phyloP scores from a whole-genome alignment of 2,113 vertebrate genomes.

The Lophura nycthemera region DNA sequence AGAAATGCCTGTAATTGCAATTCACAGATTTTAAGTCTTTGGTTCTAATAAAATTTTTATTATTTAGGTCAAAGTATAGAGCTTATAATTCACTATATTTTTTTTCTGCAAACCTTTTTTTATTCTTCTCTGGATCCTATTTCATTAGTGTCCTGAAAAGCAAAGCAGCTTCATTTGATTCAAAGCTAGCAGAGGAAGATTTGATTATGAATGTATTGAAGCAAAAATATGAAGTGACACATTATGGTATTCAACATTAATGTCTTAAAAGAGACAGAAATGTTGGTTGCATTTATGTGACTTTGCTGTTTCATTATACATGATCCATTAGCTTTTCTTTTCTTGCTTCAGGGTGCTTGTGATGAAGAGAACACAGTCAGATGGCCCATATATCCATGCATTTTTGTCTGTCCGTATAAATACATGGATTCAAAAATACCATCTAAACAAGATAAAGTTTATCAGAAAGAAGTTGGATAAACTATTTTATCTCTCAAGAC shows the following conservation, averaged over 20 bases:
- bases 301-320: slow-evolving; percentile 27
- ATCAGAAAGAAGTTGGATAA: not conserved
- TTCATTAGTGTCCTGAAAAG: not conserved
- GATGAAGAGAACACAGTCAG: not conserved
- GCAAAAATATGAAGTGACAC: not conserved
- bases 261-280: slow-evolving; percentile 22
- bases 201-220: not conserved
- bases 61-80: not conserved
- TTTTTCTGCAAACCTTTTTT: not conserved
- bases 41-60: not conserved
- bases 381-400: not conserved
- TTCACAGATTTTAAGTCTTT: not conserved
- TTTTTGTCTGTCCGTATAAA: not conserved
- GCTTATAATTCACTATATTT: not conserved
- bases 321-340: slow-evolving; percentile 1
- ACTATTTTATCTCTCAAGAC: not conserved
- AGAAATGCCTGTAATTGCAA: not conserved
- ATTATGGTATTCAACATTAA: not conserved
- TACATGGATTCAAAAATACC: not conserved
- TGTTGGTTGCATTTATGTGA: not conserved
- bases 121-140: not conserved
- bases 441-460: not conserved
- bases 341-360: not conserved
- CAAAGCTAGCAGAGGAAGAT: not conserved
- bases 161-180: not conserved